Base-by-base conservation (phyloP, 2,113 vertebrate genomes). In the Lampris megalopsis region DNA sequence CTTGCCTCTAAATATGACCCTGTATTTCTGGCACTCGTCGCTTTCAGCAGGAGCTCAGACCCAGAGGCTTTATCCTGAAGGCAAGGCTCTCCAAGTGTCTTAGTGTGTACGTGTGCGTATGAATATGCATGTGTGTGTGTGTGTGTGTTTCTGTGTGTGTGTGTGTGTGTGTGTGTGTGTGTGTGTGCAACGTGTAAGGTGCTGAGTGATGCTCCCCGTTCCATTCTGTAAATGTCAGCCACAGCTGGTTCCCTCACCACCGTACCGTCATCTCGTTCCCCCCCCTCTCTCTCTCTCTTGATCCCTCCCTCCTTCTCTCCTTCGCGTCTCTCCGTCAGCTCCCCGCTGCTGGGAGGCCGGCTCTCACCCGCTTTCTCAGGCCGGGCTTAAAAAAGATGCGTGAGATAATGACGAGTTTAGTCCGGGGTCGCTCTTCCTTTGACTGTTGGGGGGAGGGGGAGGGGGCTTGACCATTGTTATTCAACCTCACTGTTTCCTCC, bases 161-260 rank as follows among this genome's bases (percentile, higher is more conserved):
- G 11, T 68, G 58, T 80, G 50, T 65, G 50, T 38, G 42, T 36
- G 62, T 24, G 40, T 50, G 45, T 61, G 48, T 50, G 57, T 53
- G 41, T 11, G 74, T 72, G 85, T 82, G 50, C n/a, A n/a, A n/a
- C n/a, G n/a, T n/a, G n/a, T 10, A 79, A 86, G 80, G 88, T 85
- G 89, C 73, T 75, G 91, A 92, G 79, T 86, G 90, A 84, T 61
- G 74, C 77, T 77, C 77, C 69, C 85, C 86, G 87, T 84, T 86
- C 52, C 63, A 60, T 79, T 88, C 79, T 87, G 85, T 71, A 89
- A 78, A 79, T 92, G 88, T 92, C 88, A 87, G 68, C 87, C 63
- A 70, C 69, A 63, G 56, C 50, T 73, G 49, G 65, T 13, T 69
- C 60, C 57, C 48, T 41, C 9, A 47, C 6, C 56, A 9, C 50